Conservation (phyloP, 2,888 invertebrate genomes). For the Fabriciana adippe region DNA sequence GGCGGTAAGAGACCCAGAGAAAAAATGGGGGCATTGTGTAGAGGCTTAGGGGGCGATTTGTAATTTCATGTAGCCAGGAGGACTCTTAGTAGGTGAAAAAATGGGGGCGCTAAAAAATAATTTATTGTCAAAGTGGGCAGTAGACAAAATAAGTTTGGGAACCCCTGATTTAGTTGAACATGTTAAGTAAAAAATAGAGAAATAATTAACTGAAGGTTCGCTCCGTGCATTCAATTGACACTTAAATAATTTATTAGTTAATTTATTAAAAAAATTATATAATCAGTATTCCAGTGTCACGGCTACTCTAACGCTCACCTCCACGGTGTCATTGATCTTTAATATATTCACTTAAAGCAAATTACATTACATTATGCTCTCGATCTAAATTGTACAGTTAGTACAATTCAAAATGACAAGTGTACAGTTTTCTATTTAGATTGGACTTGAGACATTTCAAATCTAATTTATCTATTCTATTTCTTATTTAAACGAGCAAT, state of each 20-base stretch:
- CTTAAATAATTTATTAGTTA: constrained; percentile 36
- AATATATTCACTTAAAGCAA: constrained; percentile 21
- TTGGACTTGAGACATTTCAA: background rate
- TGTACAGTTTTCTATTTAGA: background rate
- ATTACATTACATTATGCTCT: constrained; percentile 20
- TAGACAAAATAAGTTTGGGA: too few relatives aligned
- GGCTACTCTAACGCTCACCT: constrained; percentile 39
- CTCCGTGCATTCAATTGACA: constrained; percentile 23
- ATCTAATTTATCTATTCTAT: too few relatives aligned
- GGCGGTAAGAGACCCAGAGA: too few relatives aligned
- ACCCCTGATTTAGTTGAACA: background rate
- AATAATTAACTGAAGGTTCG: constrained; percentile 22
- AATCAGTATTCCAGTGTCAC: constrained; percentile 45
- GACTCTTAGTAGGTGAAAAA: too few relatives aligned
- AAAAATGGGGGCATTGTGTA: too few relatives aligned
- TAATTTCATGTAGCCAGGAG: too few relatives aligned
- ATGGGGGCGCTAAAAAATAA: too few relatives aligned
- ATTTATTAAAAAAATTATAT: constrained; percentile 44
- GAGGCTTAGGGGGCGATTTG: too few relatives aligned
- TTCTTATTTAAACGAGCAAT: too few relatives aligned
- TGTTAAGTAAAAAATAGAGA: constrained; percentile 21
- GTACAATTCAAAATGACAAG: background rate
- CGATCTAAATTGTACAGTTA: constrained; percentile 21
- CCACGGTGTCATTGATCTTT: constrained; percentile 37
- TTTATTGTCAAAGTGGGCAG: too few relatives aligned